Percentiles rank a stretch among this genome's conserved stretches.
Conservation (phyloP, 2,888 invertebrate genomes). For the Fissipunctia ypsillon region DNA sequence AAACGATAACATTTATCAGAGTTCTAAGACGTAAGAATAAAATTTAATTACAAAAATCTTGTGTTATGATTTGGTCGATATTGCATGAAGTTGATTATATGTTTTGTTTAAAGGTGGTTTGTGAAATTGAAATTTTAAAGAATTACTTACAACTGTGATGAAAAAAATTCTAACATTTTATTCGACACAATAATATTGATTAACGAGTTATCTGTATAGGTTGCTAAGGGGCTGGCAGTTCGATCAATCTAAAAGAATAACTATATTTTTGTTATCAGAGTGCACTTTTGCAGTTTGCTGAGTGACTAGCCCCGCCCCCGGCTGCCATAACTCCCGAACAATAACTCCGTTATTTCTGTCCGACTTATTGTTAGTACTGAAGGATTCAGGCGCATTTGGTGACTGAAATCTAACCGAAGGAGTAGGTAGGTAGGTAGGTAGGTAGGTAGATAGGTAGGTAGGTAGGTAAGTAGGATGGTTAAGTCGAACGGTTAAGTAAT, state of each 20-base stretch:
- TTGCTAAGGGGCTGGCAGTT: background rate
- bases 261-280: background rate
- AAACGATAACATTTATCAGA: slow-evolving; percentile 52
- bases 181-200: no score
- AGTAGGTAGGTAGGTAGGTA: background rate
- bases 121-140: background rate
- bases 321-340: background rate
- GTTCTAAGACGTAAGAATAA: slow-evolving; percentile 20
- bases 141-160: background rate
- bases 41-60: slow-evolving; percentile 62
- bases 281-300: background rate
- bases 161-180: background rate
- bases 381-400: background rate
- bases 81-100: slow-evolving; percentile 42
- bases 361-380: background rate
- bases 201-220: background rate
- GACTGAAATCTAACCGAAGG: background rate
- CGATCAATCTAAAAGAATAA: background rate
- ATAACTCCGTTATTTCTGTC: background rate
- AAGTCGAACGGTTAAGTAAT: no score
- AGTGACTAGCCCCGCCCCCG: background rate
- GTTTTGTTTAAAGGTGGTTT: background rate
- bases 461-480: no score
- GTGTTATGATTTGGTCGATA: slow-evolving; percentile 59
- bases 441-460: no score